Percentiles rank a stretch among this genome's conserved stretches.
Conservation (phyloP, 2,113 vertebrate species). For the Cromileptes altivelis region DNA sequence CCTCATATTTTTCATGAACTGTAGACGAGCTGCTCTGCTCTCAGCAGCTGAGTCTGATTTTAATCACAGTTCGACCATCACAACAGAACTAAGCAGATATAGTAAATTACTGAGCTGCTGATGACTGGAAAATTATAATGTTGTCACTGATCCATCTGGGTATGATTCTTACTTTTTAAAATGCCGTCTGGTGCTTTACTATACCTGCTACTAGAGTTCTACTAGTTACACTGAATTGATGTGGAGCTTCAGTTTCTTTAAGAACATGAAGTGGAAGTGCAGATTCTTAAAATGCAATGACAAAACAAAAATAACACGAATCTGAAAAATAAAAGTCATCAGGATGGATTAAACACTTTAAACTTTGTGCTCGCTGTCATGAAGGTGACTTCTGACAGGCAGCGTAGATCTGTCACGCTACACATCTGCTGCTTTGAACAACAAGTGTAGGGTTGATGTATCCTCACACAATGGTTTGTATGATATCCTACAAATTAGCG, state of each 20-base stretch:
- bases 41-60: not conserved
- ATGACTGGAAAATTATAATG: not conserved
- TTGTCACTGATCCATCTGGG: not conserved
- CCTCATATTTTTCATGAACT: constrained; percentile 23
- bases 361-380: not conserved
- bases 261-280: not conserved
- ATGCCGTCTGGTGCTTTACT: not conserved
- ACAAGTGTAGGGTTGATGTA: not conserved
- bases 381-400: not conserved
- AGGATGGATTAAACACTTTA: not conserved
- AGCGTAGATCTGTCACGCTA: no score
- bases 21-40: not conserved
- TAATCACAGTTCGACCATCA: not conserved
- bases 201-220: not conserved
- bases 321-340: not conserved
- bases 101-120: not conserved
- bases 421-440: not conserved
- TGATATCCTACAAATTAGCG: no score
- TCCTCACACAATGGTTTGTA: no score
- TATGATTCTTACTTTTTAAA: not conserved
- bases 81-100: not conserved
- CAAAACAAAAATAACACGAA: not conserved
- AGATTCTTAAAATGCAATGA: not conserved
- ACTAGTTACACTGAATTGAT: not conserved
- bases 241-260: not conserved